These are phyloP conservation scores for Gopherus evgoodei DNA, from an alignment of 2,113 vertebrate species.

Conservation along the genomic window DNA sequence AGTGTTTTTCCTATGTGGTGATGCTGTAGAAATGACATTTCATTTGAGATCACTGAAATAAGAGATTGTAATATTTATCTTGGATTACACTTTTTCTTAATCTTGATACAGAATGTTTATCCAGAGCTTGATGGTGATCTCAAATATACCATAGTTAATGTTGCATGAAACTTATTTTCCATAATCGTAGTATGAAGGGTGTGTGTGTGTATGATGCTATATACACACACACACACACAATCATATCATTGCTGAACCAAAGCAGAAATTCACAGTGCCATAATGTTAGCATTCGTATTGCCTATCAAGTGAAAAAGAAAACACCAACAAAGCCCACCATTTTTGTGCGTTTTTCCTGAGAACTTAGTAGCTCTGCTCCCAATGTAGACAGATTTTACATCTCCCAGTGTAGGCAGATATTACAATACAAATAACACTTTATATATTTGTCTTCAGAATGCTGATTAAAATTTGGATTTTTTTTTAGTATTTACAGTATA, in stretches of 20 bases:
- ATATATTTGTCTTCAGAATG: neutral
- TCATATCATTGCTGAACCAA: rapidly evolving
- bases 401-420: neutral
- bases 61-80: neutral
- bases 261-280: rapidly evolving
- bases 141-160: neutral
- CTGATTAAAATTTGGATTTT: neutral
- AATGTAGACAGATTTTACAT: too few species aligned
- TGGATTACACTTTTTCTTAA: neutral
- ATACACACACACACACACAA: rapidly evolving
- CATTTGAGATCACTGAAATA: neutral
- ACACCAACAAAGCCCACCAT: rapidly evolving
- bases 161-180: rapidly evolving
- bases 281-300: neutral
- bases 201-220: too few species aligned
- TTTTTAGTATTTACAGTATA: neutral
- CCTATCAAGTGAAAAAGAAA: neutral
- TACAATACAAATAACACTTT: neutral
- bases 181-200: rapidly evolving
- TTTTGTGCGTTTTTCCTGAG: neutral
- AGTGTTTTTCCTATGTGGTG: neutral
- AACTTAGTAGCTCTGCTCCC: neutral
- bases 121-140: neutral
- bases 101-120: neutral
- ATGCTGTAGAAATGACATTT: neutral